Base-by-base conservation (phyloP, 2,888 invertebrate genomes). In the Hirtodrosophila cameraria region DNA sequence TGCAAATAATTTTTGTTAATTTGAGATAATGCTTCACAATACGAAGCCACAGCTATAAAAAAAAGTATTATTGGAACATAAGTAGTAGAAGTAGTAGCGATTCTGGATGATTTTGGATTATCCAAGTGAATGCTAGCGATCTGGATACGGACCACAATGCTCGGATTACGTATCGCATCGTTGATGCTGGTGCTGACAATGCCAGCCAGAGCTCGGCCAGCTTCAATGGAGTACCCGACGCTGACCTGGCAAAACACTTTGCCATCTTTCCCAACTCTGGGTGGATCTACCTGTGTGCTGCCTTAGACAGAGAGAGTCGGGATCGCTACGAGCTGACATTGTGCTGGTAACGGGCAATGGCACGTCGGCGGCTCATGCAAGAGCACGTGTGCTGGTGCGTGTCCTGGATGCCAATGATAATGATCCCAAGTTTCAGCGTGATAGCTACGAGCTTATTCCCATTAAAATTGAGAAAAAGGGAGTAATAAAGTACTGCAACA, bases 141-240 rank as follows among this genome's bases (percentile, higher is more conserved):
- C 93, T 95, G 85, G 99, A 99, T 89, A 97, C 97, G 9, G 98
- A 98, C 7, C 97, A 97, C 91, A 99, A 99, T 91, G 98, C 97
- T 2, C 93, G 97, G 48, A 92, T 99, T 72, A 96, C 97, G 38
- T 98, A 98, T 91, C 94, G 94, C 62, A 93, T 98, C 64, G 89
- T 93, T 61, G 72, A 83, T 7, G 80, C 71, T 4, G 77, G 69
- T 38, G 67, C 38, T 27, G 82, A 79, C 55, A 74, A 79, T 46
- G 52, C 71, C 27, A 75, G 62, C 18, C 57, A 58, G 18, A 71
- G 55, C 46, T 31, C 15, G n/a, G 20, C 35, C 9, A 58, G 30
- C 55, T 23, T 58, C 12, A 45, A 33, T 11, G 50, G 42, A n/a
- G n/a, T n/a, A n/a, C 16, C 71, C 74, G 77, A 88, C 75, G 88